These are phyloP conservation scores for Sylvietta virens DNA, from an alignment of 2,113 vertebrate species.

Conservation along the genomic window DNA sequence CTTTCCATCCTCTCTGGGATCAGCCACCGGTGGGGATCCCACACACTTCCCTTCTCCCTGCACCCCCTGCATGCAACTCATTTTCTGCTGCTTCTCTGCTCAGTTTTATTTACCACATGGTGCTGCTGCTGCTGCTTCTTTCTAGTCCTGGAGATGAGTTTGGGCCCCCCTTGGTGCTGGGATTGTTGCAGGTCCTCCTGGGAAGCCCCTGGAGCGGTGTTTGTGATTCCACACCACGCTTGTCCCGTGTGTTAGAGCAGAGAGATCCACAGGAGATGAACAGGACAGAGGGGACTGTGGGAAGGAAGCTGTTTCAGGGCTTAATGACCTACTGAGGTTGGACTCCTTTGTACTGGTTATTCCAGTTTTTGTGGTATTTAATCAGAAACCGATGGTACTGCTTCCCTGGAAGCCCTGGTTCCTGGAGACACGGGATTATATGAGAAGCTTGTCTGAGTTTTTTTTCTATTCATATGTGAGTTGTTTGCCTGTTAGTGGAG, in stretches of 20 bases:
- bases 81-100: neutral
- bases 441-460: neutral
- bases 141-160: neutral
- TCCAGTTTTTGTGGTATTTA: neutral
- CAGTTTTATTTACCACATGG: neutral
- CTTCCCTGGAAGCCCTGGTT: neutral
- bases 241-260: accelerated
- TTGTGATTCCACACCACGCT: neutral
- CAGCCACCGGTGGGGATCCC: neutral
- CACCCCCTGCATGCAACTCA: accelerated
- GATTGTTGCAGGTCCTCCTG: neutral
- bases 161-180: neutral
- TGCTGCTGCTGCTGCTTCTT: neutral
- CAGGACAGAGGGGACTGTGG: neutral
- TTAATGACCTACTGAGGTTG: neutral
- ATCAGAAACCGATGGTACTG: neutral
- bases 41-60: neutral
- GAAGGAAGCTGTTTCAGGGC: neutral
- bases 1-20: neutral
- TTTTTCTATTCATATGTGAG: neutral
- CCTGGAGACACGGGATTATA: neutral
- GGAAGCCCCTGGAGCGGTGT: neutral
- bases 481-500: neutral
- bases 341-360: neutral
- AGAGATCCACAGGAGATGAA: accelerated